These are phyloP conservation scores for Choreutis nemorana DNA, from an alignment of 2,888 invertebrate genomes.

Conservation along the genomic window DNA sequence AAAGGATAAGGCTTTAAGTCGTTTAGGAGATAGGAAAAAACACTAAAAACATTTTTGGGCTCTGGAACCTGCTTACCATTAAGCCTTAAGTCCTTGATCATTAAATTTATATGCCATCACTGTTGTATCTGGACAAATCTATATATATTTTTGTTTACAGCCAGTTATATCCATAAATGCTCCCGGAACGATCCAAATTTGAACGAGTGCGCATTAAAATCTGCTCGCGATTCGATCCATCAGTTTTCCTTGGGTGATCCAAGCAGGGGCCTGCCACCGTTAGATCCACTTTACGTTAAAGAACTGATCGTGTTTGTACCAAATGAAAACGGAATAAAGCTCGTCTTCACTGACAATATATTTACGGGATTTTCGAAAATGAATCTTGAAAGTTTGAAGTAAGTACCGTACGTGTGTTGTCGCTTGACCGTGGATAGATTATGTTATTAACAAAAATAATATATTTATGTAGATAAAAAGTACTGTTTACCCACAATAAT, in stretches of 20 bases:
- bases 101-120: too few species aligned
- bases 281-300: constrained; percentile 35
- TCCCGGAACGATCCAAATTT: constrained; percentile 39
- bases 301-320: constrained; percentile 36
- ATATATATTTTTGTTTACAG: too few species aligned
- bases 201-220: constrained; percentile 34
- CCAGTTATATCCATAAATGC: constrained; percentile 18
- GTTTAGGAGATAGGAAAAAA: too few species aligned
- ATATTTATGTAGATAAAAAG: too few species aligned
- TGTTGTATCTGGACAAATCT: too few species aligned
- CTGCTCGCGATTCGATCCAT: constrained; percentile 30
- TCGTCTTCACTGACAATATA: constrained; percentile 33
- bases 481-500: too few species aligned
- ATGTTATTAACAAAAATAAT: constrained; percentile 1
- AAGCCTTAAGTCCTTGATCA: too few species aligned
- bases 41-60: too few species aligned
- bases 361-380: constrained; percentile 35
- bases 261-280: constrained; percentile 22
- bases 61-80: too few species aligned
- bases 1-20: too few species aligned
- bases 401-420: constrained; percentile 13
- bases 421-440: too few species aligned
- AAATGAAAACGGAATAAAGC: constrained; percentile 34
- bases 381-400: constrained; percentile 29
- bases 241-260: constrained; percentile 32